Evolutionary conservation across 2,888 invertebrate genomes (phyloP), one percentile per base, ranked within the genome.

Genomic region (Dyspetes luteomarginatus): DNA sequence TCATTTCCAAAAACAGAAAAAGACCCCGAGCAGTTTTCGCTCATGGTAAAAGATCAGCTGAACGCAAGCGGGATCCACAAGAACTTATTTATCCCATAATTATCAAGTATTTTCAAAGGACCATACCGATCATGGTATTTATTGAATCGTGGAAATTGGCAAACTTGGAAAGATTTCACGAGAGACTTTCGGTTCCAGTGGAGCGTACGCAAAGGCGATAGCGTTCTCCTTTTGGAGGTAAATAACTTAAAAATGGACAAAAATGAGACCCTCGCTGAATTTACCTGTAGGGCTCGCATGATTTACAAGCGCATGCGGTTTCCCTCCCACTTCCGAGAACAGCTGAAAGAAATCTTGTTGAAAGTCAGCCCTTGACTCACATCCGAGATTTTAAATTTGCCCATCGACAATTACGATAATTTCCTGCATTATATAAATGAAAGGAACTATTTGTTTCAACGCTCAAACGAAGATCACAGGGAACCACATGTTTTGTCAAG

Each of bases 351-450:
- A 28, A 81, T 81, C 7, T 43, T 78, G 5, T 41, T 64, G 0
- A 74, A 81, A 56, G 56, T 81, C 24, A 74, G 65, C 24, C 81
- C 77, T n/a, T 45, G 64, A 50, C 50, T 78, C 19, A 41, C 73
- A 4, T 65, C 26, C 19, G 73, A 73, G 56, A 69, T 56, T n/a
- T 43, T 81, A 24, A 73, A 69, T 30, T 26, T 73, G n/a, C 50
- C 17, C 2, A 50, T 65, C 2, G 3, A 65, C 30, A 65, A 50
- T 30, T 65, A 65, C 5, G 50, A 50, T 30, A 50, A 65, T n/a
- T 65, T 65, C n/a, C 9, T 50, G 0, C 65, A 65, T 4, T 65
- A 65, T 19, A 50, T 50, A 2, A 65, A 65, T 15, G 22, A 50
- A n/a, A 65, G 65, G 22, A 65, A 24, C 9, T 50, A 52, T n/a